Percentiles rank a stretch among this genome's conserved stretches.
phyloP scores from a whole-genome alignment of 2,113 vertebrate genomes.

The Platichthys flesus region DNA sequence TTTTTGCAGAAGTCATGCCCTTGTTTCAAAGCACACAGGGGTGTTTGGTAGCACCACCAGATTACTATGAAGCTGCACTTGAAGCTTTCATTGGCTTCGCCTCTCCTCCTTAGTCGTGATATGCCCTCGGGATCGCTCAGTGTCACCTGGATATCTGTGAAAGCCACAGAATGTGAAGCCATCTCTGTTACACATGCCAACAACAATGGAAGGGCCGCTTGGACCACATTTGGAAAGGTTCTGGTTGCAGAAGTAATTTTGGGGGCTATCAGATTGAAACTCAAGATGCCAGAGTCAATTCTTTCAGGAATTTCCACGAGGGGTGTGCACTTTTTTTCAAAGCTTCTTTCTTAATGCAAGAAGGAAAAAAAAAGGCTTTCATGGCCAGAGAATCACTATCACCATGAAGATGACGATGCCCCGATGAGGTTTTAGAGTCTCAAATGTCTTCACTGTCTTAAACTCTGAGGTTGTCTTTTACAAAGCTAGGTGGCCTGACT shows the following conservation, averaged over 20 bases:
- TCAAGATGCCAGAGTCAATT: constrained; percentile 70
- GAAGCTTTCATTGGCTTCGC: constrained; percentile 53
- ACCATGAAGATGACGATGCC: constrained; percentile 44
- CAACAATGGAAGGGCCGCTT: constrained; percentile 54
- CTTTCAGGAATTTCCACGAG: constrained; percentile 72
- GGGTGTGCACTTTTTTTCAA: constrained; percentile 53
- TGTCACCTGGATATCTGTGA: constrained; percentile 64
- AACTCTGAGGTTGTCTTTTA: not conserved
- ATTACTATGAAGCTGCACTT: constrained; percentile 42
- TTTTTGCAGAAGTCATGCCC: constrained; percentile 44
- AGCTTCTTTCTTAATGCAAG: constrained; percentile 53
- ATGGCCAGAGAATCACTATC: constrained; percentile 32
- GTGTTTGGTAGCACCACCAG: constrained; percentile 44
- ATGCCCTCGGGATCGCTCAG: constrained; percentile 39
- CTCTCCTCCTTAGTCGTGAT: constrained; percentile 23
- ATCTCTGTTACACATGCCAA: constrained; percentile 60
- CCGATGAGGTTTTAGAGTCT: constrained; percentile 47
- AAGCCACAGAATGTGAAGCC: constrained; percentile 57
- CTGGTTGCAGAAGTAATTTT: constrained; percentile 75
- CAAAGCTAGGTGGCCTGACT: constrained; percentile 43
- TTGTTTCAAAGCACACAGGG: constrained; percentile 30
- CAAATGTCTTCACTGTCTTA: constrained; percentile 48
- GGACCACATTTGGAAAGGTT: constrained; percentile 62
- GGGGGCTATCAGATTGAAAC: constrained; percentile 81
- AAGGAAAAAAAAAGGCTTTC: constrained; percentile 47